Conservation (phyloP, 2,113 vertebrate genomes). For the Epinephelus lanceolatus region DNA sequence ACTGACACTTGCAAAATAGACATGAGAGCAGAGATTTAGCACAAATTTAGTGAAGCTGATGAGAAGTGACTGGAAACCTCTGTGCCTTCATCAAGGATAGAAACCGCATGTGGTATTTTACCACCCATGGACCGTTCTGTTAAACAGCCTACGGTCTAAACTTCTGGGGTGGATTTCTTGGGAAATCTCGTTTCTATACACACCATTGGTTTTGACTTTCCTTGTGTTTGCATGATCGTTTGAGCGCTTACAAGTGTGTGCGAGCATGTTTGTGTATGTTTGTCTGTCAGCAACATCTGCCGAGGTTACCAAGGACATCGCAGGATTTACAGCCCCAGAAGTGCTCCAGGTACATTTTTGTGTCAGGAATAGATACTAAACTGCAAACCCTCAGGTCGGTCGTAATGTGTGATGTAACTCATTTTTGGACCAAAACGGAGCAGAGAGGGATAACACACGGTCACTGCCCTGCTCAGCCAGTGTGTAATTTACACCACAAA, state of each 20-base stretch:
- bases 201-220: too few relatives aligned
- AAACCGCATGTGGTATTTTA: neutral
- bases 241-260: neutral
- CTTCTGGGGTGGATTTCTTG: neutral
- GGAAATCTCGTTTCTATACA: neutral
- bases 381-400: neutral
- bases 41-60: too few relatives aligned
- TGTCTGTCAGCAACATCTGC: constrained; percentile 1
- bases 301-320: neutral
- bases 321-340: neutral
- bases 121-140: neutral
- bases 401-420: neutral
- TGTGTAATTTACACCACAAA: constrained; percentile 51
- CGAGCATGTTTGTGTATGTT: neutral
- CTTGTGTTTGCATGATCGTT: neutral
- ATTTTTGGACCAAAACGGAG: neutral
- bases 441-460: neutral
- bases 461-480: constrained; percentile 28
- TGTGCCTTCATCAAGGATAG: too few relatives aligned
- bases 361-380: constrained; percentile 3
- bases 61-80: too few relatives aligned
- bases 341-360: neutral
- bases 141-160: neutral
- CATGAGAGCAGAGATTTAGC: too few relatives aligned
- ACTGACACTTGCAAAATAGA: too few relatives aligned